Evolutionary conservation across 2,113 vertebrate genomes (phyloP), one percentile per base, ranked within the genome.

Genomic region (Halcyon malimbica): DNA sequence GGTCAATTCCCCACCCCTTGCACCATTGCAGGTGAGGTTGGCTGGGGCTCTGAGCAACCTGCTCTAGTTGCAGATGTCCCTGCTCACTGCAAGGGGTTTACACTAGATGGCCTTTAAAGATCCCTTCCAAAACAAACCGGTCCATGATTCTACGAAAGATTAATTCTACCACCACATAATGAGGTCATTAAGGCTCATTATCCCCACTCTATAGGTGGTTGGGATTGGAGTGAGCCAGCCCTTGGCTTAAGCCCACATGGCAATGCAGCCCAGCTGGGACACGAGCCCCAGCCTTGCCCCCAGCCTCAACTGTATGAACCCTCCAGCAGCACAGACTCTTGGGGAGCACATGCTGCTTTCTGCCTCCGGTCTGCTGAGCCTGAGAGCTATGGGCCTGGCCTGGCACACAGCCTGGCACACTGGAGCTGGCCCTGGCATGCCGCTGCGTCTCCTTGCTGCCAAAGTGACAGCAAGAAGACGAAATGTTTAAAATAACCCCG

Each of bases 401-500:
- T 53, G 69, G 69, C 69, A n/a, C 35, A 7, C 35, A 31, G 69
- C 26, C 75, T 33, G 80, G 80, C 86, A 31, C 41, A 53, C 71
- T 3, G 39, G 62, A 46, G 76, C 91, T 23, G 10, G 73, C 24
- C 46, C 75, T 53, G 86, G 83, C 89, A 80, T 0, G 3, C 46
- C 20, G 64, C 54, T 19, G 51, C 73, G 64, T 73, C 78, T 37
- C 70, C 85, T 9, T 19, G 71, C 70, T 59, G 89, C 76, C 83
- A 23, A 18, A 85, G 71, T 1, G 16, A 62, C 51, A 87, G 87
- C 37, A 3, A 15, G 5, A 35, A 51, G n/a, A 28, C 0, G 4
- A 63, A 74, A 75, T 75, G 93, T 88, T 94, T 94, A 83, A 94
- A 95, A 84, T 56, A 91, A 81, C 10, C 33, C 65, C 21, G 6